Evolutionary conservation across 2,888 invertebrate species (phyloP).

Genomic region (Spodoptera picta): DNA sequence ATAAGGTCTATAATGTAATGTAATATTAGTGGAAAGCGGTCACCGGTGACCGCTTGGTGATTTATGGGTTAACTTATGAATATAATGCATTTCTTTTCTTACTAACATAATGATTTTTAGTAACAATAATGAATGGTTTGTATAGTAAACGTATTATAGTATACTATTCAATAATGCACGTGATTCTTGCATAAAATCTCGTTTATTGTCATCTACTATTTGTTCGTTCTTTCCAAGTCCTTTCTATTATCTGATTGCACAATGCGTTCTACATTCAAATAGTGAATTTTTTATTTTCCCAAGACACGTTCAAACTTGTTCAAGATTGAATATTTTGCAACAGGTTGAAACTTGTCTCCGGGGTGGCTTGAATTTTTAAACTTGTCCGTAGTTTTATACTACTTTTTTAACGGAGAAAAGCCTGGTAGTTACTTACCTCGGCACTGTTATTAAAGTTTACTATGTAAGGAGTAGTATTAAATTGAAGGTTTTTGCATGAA

Average conservation of each 20-base stretch:
- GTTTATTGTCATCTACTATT: conserved; percentile 57
- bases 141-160: conserved; percentile 28
- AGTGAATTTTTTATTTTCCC: conserved; percentile 33
- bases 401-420: conserved; percentile 29
- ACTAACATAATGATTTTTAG: conserved; percentile 34
- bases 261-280: conserved; percentile 53
- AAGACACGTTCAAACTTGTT: conserved; percentile 71
- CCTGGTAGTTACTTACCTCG: conserved; percentile 21
- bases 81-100: conserved; percentile 19
- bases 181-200: conserved; percentile 65
- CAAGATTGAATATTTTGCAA: conserved; percentile 57
- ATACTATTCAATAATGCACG: conserved; percentile 62
- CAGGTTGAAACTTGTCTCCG: conserved; percentile 78
- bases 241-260: conserved; percentile 59
- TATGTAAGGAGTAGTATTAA: conserved; percentile 40
- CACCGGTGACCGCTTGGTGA: too few relatives aligned
- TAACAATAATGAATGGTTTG: conserved; percentile 52
- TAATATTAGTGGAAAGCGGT: too few relatives aligned
- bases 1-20: too few relatives aligned
- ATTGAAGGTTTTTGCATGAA: conserved; percentile 47
- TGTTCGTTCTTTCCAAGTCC: conserved; percentile 47
- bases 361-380: conserved; percentile 38
- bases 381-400: conserved; percentile 43
- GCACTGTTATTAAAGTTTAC: conserved; percentile 39
- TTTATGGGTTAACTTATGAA: too few relatives aligned